Evolutionary conservation across 2,113 vertebrate genomes (phyloP).

Genomic region (Plotosus lineatus): DNA sequence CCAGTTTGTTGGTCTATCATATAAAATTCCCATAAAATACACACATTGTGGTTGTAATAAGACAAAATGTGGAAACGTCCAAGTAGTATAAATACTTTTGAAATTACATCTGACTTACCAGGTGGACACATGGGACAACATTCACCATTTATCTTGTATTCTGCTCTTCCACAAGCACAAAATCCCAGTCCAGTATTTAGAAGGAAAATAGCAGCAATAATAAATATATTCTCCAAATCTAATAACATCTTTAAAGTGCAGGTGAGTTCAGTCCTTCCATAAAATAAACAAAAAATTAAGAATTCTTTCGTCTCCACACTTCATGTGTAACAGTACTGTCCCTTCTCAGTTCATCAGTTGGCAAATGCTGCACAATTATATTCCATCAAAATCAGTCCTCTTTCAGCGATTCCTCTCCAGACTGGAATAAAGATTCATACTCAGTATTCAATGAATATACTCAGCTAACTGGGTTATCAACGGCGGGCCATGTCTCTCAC

Average conservation of each 20-base stretch:
- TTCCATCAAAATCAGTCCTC: not conserved
- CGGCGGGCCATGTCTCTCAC: no score
- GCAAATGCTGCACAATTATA: not conserved
- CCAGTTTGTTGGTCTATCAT: no score
- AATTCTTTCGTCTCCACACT: conserved; percentile 15
- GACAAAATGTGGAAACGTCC: no score
- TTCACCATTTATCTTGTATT: conserved; percentile 44
- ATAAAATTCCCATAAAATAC: no score
- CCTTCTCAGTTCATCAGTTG: not conserved
- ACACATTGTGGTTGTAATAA: no score
- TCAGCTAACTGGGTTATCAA: no score
- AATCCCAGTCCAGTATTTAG: conserved; percentile 13
- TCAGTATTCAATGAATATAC: no score
- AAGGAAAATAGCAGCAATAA: not conserved
- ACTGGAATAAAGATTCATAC: no score
- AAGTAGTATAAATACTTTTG: no score
- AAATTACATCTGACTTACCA: conserved; percentile 8
- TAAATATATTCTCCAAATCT: not conserved
- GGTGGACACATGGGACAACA: conserved; percentile 40
- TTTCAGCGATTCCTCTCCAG: not conserved
- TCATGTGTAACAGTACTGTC: not conserved
- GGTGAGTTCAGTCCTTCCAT: not conserved
- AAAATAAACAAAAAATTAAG: not conserved
- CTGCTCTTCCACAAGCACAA: conserved; percentile 19
- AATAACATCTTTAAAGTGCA: conserved; percentile 5